Conservation (phyloP, 2,113 vertebrate genomes). For the Phaethon lepturus region DNA sequence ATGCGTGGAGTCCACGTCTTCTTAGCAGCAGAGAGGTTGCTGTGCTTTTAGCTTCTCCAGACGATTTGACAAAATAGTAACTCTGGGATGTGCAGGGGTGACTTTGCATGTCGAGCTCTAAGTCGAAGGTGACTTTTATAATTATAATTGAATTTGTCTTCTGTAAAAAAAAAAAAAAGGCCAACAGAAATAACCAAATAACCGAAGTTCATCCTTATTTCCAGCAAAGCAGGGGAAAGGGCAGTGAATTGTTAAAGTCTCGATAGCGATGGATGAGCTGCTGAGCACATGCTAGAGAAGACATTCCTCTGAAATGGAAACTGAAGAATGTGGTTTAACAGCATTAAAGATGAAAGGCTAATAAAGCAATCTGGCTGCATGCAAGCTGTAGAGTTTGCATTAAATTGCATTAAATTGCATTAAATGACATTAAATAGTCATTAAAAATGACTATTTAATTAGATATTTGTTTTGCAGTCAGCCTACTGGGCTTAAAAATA, state of each 20-base stretch:
- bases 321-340: neutral
- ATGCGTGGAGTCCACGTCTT: neutral
- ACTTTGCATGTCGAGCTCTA: neutral
- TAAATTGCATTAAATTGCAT: too few species aligned
- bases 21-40: neutral
- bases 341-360: neutral
- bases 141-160: neutral
- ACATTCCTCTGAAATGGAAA: neutral
- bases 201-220: neutral
- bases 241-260: neutral
- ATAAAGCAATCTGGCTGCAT: neutral
- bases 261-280: neutral
- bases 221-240: neutral
- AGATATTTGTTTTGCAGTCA: constrained; percentile 13
- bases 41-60: neutral
- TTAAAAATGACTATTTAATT: constrained; percentile 1
- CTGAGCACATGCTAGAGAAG: neutral
- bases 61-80: neutral
- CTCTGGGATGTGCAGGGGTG: neutral
- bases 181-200: neutral
- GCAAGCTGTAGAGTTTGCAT: neutral
- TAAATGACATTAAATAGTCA: too few species aligned
- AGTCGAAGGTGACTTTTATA: neutral
- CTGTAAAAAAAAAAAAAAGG: neutral
- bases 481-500: neutral